Evolutionary conservation across 2,797 vertebrate species (phyloP).

Genomic region (Hipposideros larvatus): DNA sequence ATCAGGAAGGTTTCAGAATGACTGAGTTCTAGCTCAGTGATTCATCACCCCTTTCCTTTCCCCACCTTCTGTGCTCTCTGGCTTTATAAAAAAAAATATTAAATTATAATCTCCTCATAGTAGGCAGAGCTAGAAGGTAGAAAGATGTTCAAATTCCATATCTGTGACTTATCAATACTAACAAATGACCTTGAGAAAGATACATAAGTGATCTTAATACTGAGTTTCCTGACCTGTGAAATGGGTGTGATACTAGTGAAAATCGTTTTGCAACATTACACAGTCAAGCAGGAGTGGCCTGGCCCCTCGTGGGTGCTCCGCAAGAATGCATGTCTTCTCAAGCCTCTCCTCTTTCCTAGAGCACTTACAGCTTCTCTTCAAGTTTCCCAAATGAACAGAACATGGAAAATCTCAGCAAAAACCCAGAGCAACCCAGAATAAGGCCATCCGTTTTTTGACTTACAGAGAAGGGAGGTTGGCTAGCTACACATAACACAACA

Average conservation of each 20-base stretch:
- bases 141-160: slow-evolving; percentile 1
- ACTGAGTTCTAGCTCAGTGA: not conserved
- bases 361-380: not conserved
- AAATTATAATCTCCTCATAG: not conserved
- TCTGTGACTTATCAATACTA: not conserved
- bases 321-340: not conserved
- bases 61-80: not conserved
- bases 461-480: not conserved
- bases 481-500: not conserved
- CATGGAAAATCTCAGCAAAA: not conserved
- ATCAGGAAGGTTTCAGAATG: not conserved
- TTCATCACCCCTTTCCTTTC: not conserved
- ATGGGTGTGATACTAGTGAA: not conserved
- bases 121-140: not conserved
- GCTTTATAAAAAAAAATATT: not conserved
- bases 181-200: not conserved
- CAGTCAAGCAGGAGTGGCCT: not conserved
- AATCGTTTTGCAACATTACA: not conserved
- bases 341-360: not conserved
- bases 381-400: slow-evolving; percentile 30
- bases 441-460: not conserved
- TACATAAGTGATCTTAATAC: not conserved
- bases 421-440: not conserved
- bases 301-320: not conserved
- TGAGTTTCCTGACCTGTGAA: not conserved